Evolutionary conservation across 1,140 invertebrate species (phyloP).

Genomic region (Oryctes rhinoceros): DNA sequence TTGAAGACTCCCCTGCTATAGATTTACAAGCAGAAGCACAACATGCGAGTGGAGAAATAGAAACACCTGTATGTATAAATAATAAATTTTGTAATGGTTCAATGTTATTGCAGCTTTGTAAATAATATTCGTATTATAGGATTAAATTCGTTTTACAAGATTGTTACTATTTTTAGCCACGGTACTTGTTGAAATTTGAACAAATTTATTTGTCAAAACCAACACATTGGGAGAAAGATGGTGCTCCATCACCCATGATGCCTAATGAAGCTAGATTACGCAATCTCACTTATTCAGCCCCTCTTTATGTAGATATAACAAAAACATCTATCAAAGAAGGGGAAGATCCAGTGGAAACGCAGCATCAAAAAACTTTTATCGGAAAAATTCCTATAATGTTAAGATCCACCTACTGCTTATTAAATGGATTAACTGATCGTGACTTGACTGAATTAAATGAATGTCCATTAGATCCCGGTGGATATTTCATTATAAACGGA

Average conservation of each 20-base stretch:
- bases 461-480: conserved; percentile 97
- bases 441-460: conserved; percentile 99
- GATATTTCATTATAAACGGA: conserved; percentile 96
- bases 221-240: conserved; percentile 99
- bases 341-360: conserved; percentile 90
- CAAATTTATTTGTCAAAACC: conserved; percentile 99
- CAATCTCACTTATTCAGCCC: conserved; percentile 94
- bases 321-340: conserved; percentile 93
- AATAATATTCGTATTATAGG: conserved; percentile 43
- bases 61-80: conserved; percentile 76
- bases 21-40: conserved; percentile 98
- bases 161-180: conserved; percentile 67
- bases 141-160: not conserved
- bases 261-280: conserved; percentile 94
- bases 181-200: conserved; percentile 95
- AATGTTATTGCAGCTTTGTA: not conserved
- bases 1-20: conserved; percentile 97
- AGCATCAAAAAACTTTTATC: conserved; percentile 98
- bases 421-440: conserved; percentile 94
- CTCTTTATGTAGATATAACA: conserved; percentile 97
- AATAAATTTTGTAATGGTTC: conserved; percentile 26
- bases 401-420: conserved; percentile 93
- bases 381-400: conserved; percentile 99
- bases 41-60: conserved; percentile 90
- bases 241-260: conserved; percentile 98